These are phyloP conservation scores for Anoncus sp. DNA, from an alignment of 2,888 invertebrate species.

Conservation along the genomic window DNA sequence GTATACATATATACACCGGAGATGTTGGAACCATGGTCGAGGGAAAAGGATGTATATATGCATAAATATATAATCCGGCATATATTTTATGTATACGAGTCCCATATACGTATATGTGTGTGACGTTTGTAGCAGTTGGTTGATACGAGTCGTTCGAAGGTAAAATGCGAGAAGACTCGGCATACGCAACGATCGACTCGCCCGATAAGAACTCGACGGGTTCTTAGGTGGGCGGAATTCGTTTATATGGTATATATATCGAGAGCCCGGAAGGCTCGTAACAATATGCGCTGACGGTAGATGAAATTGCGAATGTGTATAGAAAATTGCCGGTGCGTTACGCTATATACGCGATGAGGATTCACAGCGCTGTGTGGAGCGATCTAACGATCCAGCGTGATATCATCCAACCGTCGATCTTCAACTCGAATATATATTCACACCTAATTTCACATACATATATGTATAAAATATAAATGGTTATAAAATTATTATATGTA, in stretches of 20 bases:
- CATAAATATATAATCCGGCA: not conserved
- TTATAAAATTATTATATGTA: slow-evolving; percentile 26
- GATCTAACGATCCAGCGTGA: slow-evolving; percentile 49
- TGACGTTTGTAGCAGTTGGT: slow-evolving; percentile 44
- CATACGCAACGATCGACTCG: slow-evolving; percentile 63
- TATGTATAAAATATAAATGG: slow-evolving; percentile 3
- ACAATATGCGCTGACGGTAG: slow-evolving; percentile 62
- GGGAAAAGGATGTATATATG: slow-evolving; percentile 16
- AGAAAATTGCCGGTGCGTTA: slow-evolving; percentile 66
- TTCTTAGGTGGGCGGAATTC: slow-evolving; percentile 79
- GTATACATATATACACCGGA: not conserved
- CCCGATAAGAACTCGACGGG: slow-evolving; percentile 64
- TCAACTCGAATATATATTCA: slow-evolving; percentile 24
- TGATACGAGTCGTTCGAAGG: slow-evolving; percentile 43
- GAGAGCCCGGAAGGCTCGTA: slow-evolving; percentile 67
- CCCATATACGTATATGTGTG: slow-evolving; percentile 21
- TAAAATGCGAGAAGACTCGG: slow-evolving; percentile 38
- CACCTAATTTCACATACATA: slow-evolving; percentile 15
- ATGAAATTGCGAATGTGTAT: slow-evolving; percentile 54
- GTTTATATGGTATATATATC: slow-evolving; percentile 68
- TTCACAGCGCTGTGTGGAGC: slow-evolving; percentile 48
- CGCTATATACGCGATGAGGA: slow-evolving; percentile 57
- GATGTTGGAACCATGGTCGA: not conserved
- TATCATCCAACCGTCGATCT: slow-evolving; percentile 46
- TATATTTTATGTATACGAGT: not conserved